These are phyloP conservation scores for Latrodectus elegans DNA, from an alignment of 2,888 invertebrate species.

Conservation along the genomic window DNA sequence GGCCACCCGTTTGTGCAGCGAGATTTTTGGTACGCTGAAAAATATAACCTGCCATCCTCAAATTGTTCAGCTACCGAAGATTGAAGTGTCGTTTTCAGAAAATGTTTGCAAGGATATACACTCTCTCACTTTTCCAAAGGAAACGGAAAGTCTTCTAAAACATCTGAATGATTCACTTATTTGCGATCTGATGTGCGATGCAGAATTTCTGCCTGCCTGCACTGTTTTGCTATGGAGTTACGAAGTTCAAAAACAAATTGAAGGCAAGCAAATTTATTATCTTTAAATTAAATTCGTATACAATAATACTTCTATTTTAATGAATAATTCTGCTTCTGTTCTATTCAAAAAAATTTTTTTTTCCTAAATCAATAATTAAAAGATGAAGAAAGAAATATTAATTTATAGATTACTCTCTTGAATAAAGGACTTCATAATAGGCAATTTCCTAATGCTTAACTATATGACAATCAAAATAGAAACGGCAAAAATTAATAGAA, in stretches of 20 bases:
- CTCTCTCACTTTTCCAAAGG: neutral
- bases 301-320: neutral
- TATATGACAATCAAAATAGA: too few relatives aligned
- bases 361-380: too few relatives aligned
- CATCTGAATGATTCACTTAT: constrained; percentile 12
- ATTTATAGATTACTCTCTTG: too few relatives aligned
- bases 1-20: constrained; percentile 20
- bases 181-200: constrained; percentile 25
- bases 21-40: constrained; percentile 22
- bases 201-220: constrained; percentile 14
- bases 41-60: constrained; percentile 14
- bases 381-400: too few relatives aligned
- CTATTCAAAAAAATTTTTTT: too few relatives aligned
- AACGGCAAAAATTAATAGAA: too few relatives aligned
- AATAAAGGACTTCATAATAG: too few relatives aligned
- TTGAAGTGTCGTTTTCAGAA: constrained; percentile 7
- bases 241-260: constrained; percentile 17
- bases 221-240: constrained; percentile 39
- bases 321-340: neutral
- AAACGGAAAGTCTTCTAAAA: constrained; percentile 6
- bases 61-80: neutral
- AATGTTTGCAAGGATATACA: constrained; percentile 23
- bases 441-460: too few relatives aligned
- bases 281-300: neutral
- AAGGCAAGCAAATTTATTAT: neutral